phyloP scores from a whole-genome alignment of 2,113 vertebrate genomes.

The Irena cyanogastra region DNA sequence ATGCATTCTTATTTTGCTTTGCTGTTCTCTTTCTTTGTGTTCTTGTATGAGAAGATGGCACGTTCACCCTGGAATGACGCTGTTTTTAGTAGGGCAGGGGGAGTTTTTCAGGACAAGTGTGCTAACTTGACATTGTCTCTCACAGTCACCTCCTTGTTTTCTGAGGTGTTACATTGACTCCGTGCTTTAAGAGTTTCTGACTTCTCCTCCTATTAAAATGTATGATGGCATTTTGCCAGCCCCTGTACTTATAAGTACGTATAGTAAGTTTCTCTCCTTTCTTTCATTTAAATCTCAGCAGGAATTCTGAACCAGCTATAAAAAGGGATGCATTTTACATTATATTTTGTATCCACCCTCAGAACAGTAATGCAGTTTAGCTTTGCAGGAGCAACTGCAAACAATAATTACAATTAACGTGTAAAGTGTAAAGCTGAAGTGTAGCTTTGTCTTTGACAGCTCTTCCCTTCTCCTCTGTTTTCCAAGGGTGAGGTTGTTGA shows the following conservation, averaged over 20 bases:
- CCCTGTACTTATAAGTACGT: neutral
- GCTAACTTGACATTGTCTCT: neutral
- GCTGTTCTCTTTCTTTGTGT: conserved; percentile 9
- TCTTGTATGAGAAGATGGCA: neutral
- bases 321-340: neutral
- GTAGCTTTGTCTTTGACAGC: neutral
- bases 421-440: too few species aligned
- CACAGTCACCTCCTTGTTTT: neutral
- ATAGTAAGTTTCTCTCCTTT: neutral
- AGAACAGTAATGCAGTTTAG: neutral
- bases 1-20: conserved; percentile 18
- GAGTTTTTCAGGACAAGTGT: neutral
- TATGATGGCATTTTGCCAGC: neutral
- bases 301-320: neutral
- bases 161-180: neutral
- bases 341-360: neutral
- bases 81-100: neutral
- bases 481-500: neutral
- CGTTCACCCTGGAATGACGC: neutral
- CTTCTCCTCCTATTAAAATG: neutral
- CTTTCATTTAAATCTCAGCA: neutral
- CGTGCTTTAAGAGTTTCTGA: neutral
- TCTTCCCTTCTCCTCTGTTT: neutral
- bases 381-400: neutral
- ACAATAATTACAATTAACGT: neutral